Percentiles rank a stretch among this genome's conserved stretches.
Evolutionary conservation across 64 coral and sea anemone genomes (phyloP).

Genomic region (Porites lutea): DNA sequence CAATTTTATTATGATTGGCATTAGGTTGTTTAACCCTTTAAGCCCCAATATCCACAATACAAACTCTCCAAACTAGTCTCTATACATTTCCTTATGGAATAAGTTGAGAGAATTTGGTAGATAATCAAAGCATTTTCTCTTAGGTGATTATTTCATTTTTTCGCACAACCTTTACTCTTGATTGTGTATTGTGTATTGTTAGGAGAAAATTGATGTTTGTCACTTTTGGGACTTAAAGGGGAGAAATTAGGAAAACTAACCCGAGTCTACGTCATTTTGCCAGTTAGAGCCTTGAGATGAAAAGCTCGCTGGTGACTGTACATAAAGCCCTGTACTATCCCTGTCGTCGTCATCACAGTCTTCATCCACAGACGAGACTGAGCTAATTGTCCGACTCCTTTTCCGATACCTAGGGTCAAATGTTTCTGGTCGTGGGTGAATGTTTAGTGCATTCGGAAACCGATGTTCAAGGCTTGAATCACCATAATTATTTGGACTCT

Average conservation of each 20-base stretch:
- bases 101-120: too few relatives aligned
- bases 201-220: too few relatives aligned
- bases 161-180: too few relatives aligned
- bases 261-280: constrained; percentile 85
- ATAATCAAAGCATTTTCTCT: too few relatives aligned
- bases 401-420: constrained; percentile 87
- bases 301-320: constrained; percentile 86
- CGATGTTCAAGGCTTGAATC: constrained; percentile 80
- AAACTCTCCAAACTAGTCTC: too few relatives aligned
- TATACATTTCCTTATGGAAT: too few relatives aligned
- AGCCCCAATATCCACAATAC: too few relatives aligned
- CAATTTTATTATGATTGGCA: too few relatives aligned
- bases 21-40: too few relatives aligned
- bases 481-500: constrained; percentile 65
- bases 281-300: constrained; percentile 84
- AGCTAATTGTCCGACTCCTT: constrained; percentile 81
- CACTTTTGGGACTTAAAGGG: too few relatives aligned
- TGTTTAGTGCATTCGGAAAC: constrained; percentile 82
- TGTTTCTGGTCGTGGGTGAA: constrained; percentile 74
- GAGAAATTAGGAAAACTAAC: constrained; percentile 22
- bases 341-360: constrained; percentile 85
- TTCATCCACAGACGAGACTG: constrained; percentile 87
- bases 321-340: constrained; percentile 64
- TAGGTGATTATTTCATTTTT: too few relatives aligned
- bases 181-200: too few relatives aligned